Percentiles rank a stretch among this genome's conserved stretches.
Evolutionary conservation across 1,140 invertebrate genomes (phyloP).

Genomic region (Halesus radiatus): DNA sequence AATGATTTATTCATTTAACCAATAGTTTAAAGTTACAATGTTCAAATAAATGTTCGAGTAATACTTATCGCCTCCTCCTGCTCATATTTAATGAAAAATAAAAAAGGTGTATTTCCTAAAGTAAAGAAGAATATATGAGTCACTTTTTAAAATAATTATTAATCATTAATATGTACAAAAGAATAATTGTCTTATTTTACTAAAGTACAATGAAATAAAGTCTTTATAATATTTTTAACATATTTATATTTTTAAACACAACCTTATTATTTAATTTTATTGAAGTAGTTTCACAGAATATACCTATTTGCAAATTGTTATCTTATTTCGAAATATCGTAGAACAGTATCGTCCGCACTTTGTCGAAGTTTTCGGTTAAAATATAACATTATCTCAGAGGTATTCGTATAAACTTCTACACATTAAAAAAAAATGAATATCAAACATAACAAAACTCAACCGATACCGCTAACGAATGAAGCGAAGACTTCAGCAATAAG

Average conservation of each 20-base stretch:
- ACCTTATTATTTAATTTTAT: slow-evolving; percentile 55
- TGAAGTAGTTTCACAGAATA: slow-evolving; percentile 33
- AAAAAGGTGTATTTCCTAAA: slow-evolving; percentile 17
- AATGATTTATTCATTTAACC: slow-evolving; percentile 34
- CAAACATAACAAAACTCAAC: slow-evolving; percentile 45
- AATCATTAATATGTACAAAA: slow-evolving; percentile 56
- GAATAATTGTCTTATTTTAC: slow-evolving; percentile 50
- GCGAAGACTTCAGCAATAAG: slow-evolving; percentile 36
- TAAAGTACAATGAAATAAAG: slow-evolving; percentile 52
- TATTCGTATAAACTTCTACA: slow-evolving; percentile 34
- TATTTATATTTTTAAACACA: slow-evolving; percentile 55
- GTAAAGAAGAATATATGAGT: not conserved
- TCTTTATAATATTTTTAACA: slow-evolving; percentile 53
- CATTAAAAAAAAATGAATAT: slow-evolving; percentile 36
- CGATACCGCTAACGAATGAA: slow-evolving; percentile 37
- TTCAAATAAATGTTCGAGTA: slow-evolving; percentile 24
- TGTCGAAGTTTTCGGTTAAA: not conserved
- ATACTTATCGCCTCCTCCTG: slow-evolving; percentile 24
- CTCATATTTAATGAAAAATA: slow-evolving; percentile 31
- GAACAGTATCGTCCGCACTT: slow-evolving; percentile 15
- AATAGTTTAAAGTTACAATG: slow-evolving; percentile 18
- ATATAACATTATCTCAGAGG: slow-evolving; percentile 25
- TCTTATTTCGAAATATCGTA: slow-evolving; percentile 25
- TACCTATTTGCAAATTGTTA: slow-evolving; percentile 25
- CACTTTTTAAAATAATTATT: slow-evolving; percentile 25